Base-by-base conservation (phyloP, 1,140 invertebrate species). In the Cataglyphis hispanica region DNA sequence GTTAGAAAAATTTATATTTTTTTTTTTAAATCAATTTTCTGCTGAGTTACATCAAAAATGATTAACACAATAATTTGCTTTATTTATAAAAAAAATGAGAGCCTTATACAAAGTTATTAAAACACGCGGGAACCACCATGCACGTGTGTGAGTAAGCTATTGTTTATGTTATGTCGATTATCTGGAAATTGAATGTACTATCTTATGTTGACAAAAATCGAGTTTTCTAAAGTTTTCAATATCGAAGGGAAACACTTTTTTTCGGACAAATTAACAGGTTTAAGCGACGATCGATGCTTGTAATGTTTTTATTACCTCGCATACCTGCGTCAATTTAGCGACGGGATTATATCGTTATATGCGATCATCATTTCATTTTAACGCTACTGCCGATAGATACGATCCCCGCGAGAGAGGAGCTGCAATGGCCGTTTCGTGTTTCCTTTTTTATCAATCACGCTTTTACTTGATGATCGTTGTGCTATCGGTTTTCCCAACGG, bases 401-500 rank as follows among this genome's bases (percentile, higher is more conserved):
- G 67, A 86, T 81, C 34, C 84, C 87, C 77, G 25, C 27, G 76
- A 61, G 87, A 84, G 37, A 72, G 53, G 3, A 34, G 72, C 56
- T 37, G 60, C 77, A 34, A 70, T 50, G 63, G 85, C n/a, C 43
- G 72, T 77, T 84, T 43, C 46, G 37, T 40, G 31, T 53, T 81
- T 75, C 60, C 67, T 85, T 85, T 87, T 91, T 92, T 92, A 91
- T 91, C 91, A 92, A 92, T 92, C 89, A 90, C 87, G 86, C 90
- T 88, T 91, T 91, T 91, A 86, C 85, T 70, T 86, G 89, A 91
- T 91, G 91, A 92, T 92, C 89, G 90, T 91, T 90, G 91, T 70
- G 85, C 84, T 89, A 88, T 88, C 86, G 74, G 80, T 85, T 85
- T 43, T 84, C 53, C 50, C 40, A 66, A 87, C 70, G 76, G 53